Evolutionary conservation across 2,113 vertebrate species (phyloP).

Genomic region (Hippocampus barbouri): DNA sequence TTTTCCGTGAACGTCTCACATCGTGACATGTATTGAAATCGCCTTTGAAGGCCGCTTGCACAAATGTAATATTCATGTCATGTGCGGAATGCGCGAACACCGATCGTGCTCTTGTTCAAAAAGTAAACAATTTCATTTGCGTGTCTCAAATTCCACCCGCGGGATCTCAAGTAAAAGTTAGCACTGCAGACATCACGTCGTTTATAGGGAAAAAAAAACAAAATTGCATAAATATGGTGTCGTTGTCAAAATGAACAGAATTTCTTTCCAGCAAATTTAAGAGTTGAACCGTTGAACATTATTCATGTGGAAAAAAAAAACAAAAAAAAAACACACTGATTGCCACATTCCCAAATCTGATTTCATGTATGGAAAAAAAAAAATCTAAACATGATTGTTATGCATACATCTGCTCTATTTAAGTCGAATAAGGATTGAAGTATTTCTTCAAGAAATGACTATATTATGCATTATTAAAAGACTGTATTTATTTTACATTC

Average conservation of each 20-base stretch:
- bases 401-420: conserved; percentile 22
- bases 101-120: conserved; percentile 3
- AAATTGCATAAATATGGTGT: conserved; percentile 26
- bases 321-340: conserved; percentile 14
- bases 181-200: conserved; percentile 11
- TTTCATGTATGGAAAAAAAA: conserved; percentile 15
- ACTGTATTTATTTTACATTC: conserved; percentile 8
- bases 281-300: conserved; percentile 25
- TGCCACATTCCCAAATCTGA: conserved; percentile 38
- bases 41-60: conserved; percentile 14
- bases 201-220: conserved; percentile 11
- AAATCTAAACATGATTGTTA: conserved; percentile 22
- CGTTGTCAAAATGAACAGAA: conserved; percentile 15
- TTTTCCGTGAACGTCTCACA: conserved; percentile 7
- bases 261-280: conserved; percentile 26
- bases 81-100: conserved; percentile 21
- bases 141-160: not conserved
- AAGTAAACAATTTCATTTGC: conserved; percentile 4
- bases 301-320: conserved; percentile 1
- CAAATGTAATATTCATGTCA: conserved; percentile 54
- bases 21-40: conserved; percentile 21
- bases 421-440: conserved; percentile 18
- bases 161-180: conserved; percentile 7
- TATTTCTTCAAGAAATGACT: conserved; percentile 8
- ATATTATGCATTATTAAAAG: conserved; percentile 13